phyloP scores from a whole-genome alignment of 2,797 vertebrate species.

The Chelon auratus region DNA sequence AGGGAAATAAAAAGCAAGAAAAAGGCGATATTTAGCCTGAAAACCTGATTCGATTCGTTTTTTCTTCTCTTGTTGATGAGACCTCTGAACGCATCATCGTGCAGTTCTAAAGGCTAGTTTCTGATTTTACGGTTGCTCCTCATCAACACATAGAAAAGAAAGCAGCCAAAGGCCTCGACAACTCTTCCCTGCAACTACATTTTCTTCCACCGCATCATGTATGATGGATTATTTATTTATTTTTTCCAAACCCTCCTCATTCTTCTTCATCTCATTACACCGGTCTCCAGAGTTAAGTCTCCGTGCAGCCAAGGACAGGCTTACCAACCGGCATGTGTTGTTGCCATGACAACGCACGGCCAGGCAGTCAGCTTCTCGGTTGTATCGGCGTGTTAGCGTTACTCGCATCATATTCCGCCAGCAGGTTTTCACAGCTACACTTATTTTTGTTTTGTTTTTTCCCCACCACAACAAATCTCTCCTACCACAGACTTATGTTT shows the following conservation, averaged over 20 bases:
- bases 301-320: slow-evolving; percentile 53
- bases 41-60: slow-evolving; percentile 3
- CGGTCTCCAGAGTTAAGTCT: slow-evolving; percentile 16
- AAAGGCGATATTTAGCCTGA: background rate
- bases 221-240: slow-evolving; percentile 1
- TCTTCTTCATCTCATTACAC: slow-evolving; percentile 46
- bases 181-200: background rate
- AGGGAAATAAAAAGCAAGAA: background rate
- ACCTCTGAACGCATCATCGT: background rate
- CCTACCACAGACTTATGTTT: too few species aligned
- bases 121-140: slow-evolving; percentile 5
- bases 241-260: slow-evolving; percentile 8
- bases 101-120: slow-evolving; percentile 1
- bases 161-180: background rate
- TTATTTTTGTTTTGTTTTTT: too few species aligned
- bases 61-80: slow-evolving; percentile 12
- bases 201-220: background rate
- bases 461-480: too few species aligned
- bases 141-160: slow-evolving; percentile 9
- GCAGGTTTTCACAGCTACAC: background rate
- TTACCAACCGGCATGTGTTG: slow-evolving; percentile 29
- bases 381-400: background rate
- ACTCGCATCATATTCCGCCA: too few species aligned
- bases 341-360: slow-evolving; percentile 67
- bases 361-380: slow-evolving; percentile 31